Percentiles rank a stretch among this genome's conserved stretches.
Conservation (phyloP, 2,888 invertebrate genomes). For the Eristalis arbustorum region DNA sequence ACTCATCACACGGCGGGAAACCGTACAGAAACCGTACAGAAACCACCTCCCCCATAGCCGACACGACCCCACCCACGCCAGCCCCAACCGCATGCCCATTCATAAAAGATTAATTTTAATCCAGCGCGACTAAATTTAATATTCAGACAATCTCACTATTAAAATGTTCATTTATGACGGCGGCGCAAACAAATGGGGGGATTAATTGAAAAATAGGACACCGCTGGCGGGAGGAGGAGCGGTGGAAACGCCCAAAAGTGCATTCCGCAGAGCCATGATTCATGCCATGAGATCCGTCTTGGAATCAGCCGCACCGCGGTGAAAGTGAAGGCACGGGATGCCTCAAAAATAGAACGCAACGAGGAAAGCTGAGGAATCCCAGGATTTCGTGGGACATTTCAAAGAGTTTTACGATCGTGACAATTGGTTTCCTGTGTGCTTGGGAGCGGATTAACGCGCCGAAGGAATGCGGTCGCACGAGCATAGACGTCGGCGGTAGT, state of each 20-base stretch:
- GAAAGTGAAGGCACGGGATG: constrained; percentile 49
- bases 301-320: neutral
- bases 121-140: constrained; percentile 63
- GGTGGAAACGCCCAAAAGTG: neutral
- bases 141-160: constrained; percentile 63
- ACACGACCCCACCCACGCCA: neutral
- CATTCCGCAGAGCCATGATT: constrained; percentile 46
- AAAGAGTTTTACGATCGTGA: constrained; percentile 64
- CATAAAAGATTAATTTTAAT: constrained; percentile 67
- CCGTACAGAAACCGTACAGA: neutral
- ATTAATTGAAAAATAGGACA: constrained; percentile 66
- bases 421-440: constrained; percentile 62
- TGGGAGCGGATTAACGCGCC: constrained; percentile 34
- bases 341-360: constrained; percentile 19
- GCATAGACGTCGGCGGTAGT: neutral
- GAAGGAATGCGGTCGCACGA: neutral
- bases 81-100: constrained; percentile 16
- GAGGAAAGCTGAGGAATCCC: neutral
- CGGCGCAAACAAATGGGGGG: constrained; percentile 57
- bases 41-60: neutral
- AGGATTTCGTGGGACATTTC: constrained; percentile 51
- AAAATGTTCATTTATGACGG: constrained; percentile 65
- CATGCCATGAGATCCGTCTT: constrained; percentile 39
- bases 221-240: neutral
- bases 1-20: constrained; percentile 36